Base-by-base conservation (phyloP, 2,797 vertebrate species). In the Microctenopoma lineatum region DNA sequence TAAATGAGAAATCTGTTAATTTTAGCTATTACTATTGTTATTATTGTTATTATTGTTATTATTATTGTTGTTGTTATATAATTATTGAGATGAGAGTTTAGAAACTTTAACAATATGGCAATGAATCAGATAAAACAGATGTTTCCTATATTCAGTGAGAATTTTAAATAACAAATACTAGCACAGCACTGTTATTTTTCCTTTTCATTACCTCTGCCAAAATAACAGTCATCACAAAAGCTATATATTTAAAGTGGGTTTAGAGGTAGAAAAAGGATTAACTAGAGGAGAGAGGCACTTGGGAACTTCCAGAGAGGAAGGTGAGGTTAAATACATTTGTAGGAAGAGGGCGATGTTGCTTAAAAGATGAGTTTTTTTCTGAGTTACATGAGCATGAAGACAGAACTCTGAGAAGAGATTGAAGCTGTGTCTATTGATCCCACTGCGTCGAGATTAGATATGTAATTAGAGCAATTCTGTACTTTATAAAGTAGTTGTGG, bases 321-420 rank as follows among this genome's bases (percentile, higher is more conserved):
- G 18, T 46, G 14, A 36, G 48, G 45, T 59, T 47, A n/a, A 36
- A 48, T 12, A 10, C 1, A 44, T 67, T 51, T 38, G 59, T 51
- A 21, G 54, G 52, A 74, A 47, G 61, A 66, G 41, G 56, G 53
- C 18, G 3, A 71, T 70, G 55, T 61, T 67, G 61, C 66, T 62
- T 29, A 38, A 36, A 58, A 11, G 41, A 57, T 48, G 39, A 41
- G 52, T 36, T 62, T 55, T 57, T 12, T 36, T 27, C 27, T 0
- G 2, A 50, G 51, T 16, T 62, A 15, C 15, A 56, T 2, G 11
- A 46, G 52, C 18, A 34, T 34, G 7, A 34, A 29, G 34, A 32
- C 2, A 13, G 41, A 18, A 39, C 14, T 54, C 1, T 8, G 18
- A 48, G n/a, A 21, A 13, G 32, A 60, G 51, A 48, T 26, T 54